Evolutionary conservation across 2,797 vertebrate species (phyloP).

Genomic region (Peromyscus attwateri): DNA sequence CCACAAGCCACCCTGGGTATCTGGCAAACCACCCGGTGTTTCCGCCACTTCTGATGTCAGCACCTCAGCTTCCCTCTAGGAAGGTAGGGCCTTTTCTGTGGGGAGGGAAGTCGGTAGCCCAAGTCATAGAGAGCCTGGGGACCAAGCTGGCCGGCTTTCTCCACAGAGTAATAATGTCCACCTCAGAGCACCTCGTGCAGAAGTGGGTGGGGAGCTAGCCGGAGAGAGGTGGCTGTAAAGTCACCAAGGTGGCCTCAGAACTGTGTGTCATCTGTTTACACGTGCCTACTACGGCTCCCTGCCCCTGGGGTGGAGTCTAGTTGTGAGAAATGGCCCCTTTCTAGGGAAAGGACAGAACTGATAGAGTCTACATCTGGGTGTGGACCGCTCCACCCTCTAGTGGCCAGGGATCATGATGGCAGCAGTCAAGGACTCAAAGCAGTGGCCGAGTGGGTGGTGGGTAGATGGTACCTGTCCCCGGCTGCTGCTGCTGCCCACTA

Average conservation of each 20-base stretch:
- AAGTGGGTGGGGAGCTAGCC: fast-evolving
- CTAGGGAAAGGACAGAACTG: neutral
- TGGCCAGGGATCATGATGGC: neutral
- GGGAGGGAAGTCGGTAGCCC: neutral
- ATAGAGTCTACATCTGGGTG: neutral
- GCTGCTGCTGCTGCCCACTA: fast-evolving
- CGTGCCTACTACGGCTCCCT: neutral
- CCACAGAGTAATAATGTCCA: neutral
- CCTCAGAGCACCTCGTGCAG: neutral
- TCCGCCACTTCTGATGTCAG: neutral
- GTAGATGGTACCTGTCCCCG: fast-evolving
- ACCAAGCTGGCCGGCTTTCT: neutral
- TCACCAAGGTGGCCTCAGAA: neutral
- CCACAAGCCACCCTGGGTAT: neutral
- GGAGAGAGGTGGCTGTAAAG: neutral
- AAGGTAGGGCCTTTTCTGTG: neutral
- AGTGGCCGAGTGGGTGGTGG: fast-evolving
- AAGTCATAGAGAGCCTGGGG: neutral
- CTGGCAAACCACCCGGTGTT: neutral
- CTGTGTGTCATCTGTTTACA: too few relatives aligned
- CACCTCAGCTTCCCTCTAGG: neutral
- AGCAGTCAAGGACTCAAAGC: neutral
- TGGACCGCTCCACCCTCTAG: neutral
- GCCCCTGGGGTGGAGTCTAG: neutral
- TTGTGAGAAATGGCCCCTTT: neutral